Evolutionary conservation across 2,888 invertebrate species (phyloP).

Genomic region (Hipparchia semele): DNA sequence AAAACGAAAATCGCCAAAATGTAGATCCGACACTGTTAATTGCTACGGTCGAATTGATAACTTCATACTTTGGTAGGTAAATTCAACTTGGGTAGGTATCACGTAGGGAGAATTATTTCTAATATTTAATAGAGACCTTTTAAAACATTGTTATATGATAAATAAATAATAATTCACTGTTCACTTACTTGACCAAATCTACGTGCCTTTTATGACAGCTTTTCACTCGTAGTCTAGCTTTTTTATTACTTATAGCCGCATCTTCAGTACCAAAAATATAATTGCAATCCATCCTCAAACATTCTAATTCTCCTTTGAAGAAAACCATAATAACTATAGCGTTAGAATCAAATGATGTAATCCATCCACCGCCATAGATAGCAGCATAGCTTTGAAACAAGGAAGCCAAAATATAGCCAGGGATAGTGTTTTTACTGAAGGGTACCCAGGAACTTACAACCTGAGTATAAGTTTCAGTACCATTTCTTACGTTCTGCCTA

Average conservation of each 20-base stretch:
- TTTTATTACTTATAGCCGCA: slow-evolving; percentile 38
- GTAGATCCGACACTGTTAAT: no score
- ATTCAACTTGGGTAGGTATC: neutral
- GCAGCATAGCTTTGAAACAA: slow-evolving; percentile 64
- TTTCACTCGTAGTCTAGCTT: slow-evolving; percentile 51
- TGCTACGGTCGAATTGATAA: no score
- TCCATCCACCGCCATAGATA: slow-evolving; percentile 71
- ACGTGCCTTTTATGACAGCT: slow-evolving; percentile 63
- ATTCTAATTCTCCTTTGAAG: slow-evolving; percentile 64
- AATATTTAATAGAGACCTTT: no score
- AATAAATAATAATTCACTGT: no score
- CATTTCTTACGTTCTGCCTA: slow-evolving; percentile 57
- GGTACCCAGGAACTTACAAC: slow-evolving; percentile 75
- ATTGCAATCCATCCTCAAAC: slow-evolving; percentile 59
- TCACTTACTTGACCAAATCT: slow-evolving; percentile 65
- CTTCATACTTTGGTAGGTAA: no score
- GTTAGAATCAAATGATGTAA: slow-evolving; percentile 70
- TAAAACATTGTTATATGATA: no score
- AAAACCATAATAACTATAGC: slow-evolving; percentile 74
- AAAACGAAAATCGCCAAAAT: no score
- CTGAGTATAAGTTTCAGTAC: slow-evolving; percentile 59
- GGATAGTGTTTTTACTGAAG: slow-evolving; percentile 59
- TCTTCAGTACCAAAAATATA: slow-evolving; percentile 57
- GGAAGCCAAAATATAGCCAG: slow-evolving; percentile 61
- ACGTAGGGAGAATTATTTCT: neutral